Base-by-base conservation (phyloP, 2,888 invertebrate genomes). In the Andrena flavipes region DNA sequence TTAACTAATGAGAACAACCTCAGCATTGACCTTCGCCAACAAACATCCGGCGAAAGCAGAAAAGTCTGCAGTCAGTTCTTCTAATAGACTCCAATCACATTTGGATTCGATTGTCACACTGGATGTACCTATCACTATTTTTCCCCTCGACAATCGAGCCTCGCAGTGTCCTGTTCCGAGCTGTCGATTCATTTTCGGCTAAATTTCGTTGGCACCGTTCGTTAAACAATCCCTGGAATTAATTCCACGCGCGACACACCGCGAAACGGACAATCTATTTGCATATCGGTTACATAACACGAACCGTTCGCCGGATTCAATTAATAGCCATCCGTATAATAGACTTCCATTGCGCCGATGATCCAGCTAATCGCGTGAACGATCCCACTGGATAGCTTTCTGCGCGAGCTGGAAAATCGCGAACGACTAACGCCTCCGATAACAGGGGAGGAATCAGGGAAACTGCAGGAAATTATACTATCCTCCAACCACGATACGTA, bases 211-310 rank as follows among this genome's bases (percentile, higher is more conserved):
- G 48, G 54, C 26, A 7, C 20, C 67, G 80, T 77, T 63, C 80
- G 77, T 77, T 77, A 68, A 80, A 80, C 80, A 80, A 80, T 73
- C 65, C 73, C 69, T 26, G 81, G 69, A 79, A 79, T 82, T 79
- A 80, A 82, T 82, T 74, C 80, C 64, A 67, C 13, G 74, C 70
- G 69, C 73, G 73, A 79, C 73, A 74, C 73, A 74, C 64, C 33
- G 69, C 74, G 80, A 65, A 80, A 80, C 74, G 60, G 82, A 79
- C 70, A 74, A 79, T 82, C 82, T 74, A 80, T 80, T 82, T 82
- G 82, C 80, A 75, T 82, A 82, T 77, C 74, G 82, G 80, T 80
- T 82, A 79, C 82, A 75, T 82, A 80, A 82, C 82, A 80, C 70
- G 80, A 68, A 26, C 78, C 68, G 51, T n/a, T 35, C 65, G 70